phyloP scores from a whole-genome alignment of 1,140 invertebrate genomes.

The Chlorops oryzae region DNA sequence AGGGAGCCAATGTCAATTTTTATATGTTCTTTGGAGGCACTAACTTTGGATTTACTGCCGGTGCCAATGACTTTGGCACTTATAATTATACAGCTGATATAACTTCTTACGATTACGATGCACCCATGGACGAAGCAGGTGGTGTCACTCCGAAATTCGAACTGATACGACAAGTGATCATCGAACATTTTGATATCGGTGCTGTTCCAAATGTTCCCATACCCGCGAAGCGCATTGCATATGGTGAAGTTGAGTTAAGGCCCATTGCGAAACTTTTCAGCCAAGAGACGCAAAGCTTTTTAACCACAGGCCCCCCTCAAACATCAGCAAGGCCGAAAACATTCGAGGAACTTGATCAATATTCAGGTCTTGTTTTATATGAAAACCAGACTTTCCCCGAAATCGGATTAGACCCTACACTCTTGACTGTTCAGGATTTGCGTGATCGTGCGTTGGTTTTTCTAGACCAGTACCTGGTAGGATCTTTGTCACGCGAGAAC shows the following conservation, averaged over 20 bases:
- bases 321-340: constrained; percentile 50
- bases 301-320: constrained; percentile 22
- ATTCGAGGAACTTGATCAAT: constrained; percentile 57
- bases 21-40: constrained; percentile 74
- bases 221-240: constrained; percentile 49
- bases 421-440: constrained; percentile 55
- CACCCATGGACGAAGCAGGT: constrained; percentile 75
- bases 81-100: constrained; percentile 57
- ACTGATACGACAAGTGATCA: constrained; percentile 61
- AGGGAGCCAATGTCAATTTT: constrained; percentile 70
- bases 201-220: constrained; percentile 46
- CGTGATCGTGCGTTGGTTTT: constrained; percentile 71
- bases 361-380: constrained; percentile 68
- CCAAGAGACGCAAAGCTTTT: constrained; percentile 24
- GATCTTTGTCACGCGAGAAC: constrained; percentile 57
- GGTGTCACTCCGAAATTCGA: constrained; percentile 77
- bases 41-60: constrained; percentile 66
- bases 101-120: constrained; percentile 85
- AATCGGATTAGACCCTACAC: constrained; percentile 50
- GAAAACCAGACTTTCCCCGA: constrained; percentile 56
- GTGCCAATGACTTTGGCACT: constrained; percentile 47
- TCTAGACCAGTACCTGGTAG: constrained; percentile 58
- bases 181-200: constrained; percentile 39
- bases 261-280: constrained; percentile 49
- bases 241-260: constrained; percentile 53